Evolutionary conservation across 2,113 vertebrate genomes (phyloP).

Genomic region (Notarius quadriscutis): DNA sequence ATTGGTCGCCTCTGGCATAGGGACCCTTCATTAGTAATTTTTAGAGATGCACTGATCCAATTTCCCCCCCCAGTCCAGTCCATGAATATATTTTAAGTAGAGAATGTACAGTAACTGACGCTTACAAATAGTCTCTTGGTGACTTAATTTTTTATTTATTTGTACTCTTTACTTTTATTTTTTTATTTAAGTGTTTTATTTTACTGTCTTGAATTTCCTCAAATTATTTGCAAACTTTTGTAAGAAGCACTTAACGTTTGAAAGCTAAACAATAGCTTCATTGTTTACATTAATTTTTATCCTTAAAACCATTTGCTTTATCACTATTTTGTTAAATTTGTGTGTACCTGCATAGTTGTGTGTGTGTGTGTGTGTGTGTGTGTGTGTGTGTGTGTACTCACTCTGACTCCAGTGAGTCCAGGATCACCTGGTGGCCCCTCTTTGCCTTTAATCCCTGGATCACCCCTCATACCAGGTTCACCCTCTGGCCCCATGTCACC

Average conservation of each 20-base stretch:
- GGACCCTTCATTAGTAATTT: background rate
- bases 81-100: background rate
- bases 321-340: background rate
- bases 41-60: background rate
- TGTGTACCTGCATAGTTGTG: background rate
- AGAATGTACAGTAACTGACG: background rate
- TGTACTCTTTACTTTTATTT: background rate
- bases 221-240: background rate
- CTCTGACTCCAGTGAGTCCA: constrained; percentile 85
- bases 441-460: constrained; percentile 86
- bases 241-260: background rate
- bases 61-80: background rate
- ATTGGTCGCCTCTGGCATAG: background rate
- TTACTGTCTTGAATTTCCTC: background rate
- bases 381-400: constrained; percentile 65
- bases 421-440: constrained; percentile 85
- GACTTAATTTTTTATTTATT: background rate
- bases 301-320: background rate
- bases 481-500: constrained; percentile 91
- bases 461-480: constrained; percentile 87
- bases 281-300: background rate
- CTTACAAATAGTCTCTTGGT: background rate
- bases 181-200: background rate
- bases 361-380: background rate
- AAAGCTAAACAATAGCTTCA: background rate